These are phyloP conservation scores for Gobionotothen gibberifrons DNA, from an alignment of 2,797 vertebrate species.

Conservation along the genomic window DNA sequence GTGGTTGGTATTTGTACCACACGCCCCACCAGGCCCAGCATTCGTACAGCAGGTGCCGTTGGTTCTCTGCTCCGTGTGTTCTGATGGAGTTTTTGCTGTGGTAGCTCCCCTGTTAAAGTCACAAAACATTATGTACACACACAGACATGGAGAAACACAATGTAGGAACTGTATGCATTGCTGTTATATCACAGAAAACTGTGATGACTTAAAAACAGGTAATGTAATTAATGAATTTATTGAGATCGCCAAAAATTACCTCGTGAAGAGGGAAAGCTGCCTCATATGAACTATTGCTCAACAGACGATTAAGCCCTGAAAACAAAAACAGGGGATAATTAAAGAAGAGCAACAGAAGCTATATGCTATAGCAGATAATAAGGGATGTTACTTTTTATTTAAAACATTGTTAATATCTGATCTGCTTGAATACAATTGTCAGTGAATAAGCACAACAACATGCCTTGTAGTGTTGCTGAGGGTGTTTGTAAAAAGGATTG, in stretches of 20 bases:
- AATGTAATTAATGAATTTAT: neutral
- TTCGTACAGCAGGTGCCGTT: conserved; percentile 92
- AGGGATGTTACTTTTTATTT: too few species aligned
- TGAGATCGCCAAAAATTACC: conserved; percentile 78
- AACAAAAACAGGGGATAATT: conserved; percentile 13
- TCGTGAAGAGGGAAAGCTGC: conserved; percentile 95
- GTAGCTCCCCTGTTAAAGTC: conserved; percentile 88
- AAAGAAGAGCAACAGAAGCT: conserved; percentile 2
- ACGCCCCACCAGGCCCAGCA: conserved; percentile 96
- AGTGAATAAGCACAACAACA: too few species aligned
- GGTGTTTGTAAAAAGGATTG: too few species aligned
- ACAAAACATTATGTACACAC: conserved; percentile 2
- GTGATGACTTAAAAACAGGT: conserved; percentile 2
- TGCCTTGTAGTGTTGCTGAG: too few species aligned
- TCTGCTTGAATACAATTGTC: too few species aligned
- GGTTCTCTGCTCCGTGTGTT: conserved; percentile 93
- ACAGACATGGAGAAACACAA: neutral
- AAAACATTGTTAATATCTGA: too few species aligned
- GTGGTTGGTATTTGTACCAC: conserved; percentile 96
- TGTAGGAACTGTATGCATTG: neutral
- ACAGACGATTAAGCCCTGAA: conserved; percentile 92
- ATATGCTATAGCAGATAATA: too few species aligned
- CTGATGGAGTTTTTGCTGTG: conserved; percentile 93
- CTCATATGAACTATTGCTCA: conserved; percentile 94
- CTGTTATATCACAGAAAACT: neutral